A percentile compares a stretch with the other conserved stretches of the same genome.
Evolutionary conservation across 2,888 invertebrate genomes (phyloP).

Genomic region (Platerodrilus igneus): DNA sequence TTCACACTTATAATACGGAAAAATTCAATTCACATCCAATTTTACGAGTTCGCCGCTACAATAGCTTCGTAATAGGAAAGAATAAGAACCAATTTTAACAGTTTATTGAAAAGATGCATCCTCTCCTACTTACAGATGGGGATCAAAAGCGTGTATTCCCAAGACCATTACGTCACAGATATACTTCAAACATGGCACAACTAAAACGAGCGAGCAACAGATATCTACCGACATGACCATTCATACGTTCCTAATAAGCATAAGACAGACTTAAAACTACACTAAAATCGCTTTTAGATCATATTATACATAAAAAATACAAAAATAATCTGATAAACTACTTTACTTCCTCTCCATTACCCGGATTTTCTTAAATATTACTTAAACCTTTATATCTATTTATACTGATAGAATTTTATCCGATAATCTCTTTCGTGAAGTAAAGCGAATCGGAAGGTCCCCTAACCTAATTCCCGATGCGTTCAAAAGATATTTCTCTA

Average conservation of each 20-base stretch:
- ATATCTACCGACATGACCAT: no score
- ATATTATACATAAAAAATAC: no score
- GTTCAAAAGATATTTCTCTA: conserved; percentile 28
- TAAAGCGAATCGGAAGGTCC: conserved; percentile 26
- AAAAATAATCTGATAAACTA: no score
- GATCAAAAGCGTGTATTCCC: conserved; percentile 16
- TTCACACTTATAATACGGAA: conserved; percentile 26
- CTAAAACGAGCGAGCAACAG: no score
- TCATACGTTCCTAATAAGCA: no score
- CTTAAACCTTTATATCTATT: conserved; percentile 19
- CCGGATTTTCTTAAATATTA: no score
- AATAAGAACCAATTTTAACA: conserved; percentile 40
- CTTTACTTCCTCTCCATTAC: no score
- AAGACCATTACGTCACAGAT: no score
- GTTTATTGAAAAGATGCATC: conserved; percentile 24
- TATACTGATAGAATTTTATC: conserved; percentile 24
- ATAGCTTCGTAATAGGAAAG: conserved; percentile 37
- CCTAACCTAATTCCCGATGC: conserved; percentile 29
- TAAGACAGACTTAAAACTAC: no score
- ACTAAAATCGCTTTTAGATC: no score
- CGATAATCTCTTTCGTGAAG: conserved; percentile 26
- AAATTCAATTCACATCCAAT: conserved; percentile 46
- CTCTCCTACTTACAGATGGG: conserved; percentile 18
- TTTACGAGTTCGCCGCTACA: conserved; percentile 43
- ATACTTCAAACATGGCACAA: no score